These are phyloP conservation scores for Lycaon pictus DNA, from an alignment of 2,113 vertebrate species.

Conservation along the genomic window DNA sequence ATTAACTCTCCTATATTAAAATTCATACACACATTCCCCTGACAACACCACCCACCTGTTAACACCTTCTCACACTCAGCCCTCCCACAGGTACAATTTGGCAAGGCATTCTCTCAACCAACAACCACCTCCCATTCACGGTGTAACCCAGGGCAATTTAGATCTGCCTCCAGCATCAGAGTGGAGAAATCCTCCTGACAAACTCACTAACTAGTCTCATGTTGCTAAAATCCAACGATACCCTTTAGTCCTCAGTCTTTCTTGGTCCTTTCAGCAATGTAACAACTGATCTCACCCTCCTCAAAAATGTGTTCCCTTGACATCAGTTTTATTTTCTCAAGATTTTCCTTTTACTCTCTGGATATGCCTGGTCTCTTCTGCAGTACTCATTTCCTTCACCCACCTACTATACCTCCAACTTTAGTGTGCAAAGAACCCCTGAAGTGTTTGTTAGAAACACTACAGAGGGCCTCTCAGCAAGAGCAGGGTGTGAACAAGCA, in stretches of 20 bases:
- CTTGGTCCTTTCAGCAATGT: neutral
- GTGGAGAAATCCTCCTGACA: neutral
- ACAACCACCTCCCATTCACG: neutral
- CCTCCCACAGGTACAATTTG: neutral
- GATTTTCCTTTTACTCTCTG: conserved; percentile 3
- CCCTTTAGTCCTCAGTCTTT: neutral
- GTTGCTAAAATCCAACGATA: neutral
- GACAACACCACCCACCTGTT: neutral
- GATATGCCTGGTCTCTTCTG: neutral
- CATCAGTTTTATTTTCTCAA: neutral
- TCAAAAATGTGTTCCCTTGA: neutral
- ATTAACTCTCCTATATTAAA: neutral
- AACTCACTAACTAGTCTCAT: conserved; percentile 3
- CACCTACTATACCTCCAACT: conserved; percentile 3
- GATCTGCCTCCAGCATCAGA: neutral
- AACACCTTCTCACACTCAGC: neutral
- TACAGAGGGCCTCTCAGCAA: neutral
- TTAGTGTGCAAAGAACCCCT: neutral
- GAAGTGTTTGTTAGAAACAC: conserved; percentile 18
- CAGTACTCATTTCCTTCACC: neutral
- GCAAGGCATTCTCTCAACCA: neutral
- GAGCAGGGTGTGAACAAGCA: neutral
- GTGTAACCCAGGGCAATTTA: neutral
- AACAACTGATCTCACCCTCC: neutral
- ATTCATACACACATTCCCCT: neutral